Percentiles rank a stretch among this genome's conserved stretches.
phyloP scores from a whole-genome alignment of 2,888 invertebrate species.

The Capitulum mitella region DNA sequence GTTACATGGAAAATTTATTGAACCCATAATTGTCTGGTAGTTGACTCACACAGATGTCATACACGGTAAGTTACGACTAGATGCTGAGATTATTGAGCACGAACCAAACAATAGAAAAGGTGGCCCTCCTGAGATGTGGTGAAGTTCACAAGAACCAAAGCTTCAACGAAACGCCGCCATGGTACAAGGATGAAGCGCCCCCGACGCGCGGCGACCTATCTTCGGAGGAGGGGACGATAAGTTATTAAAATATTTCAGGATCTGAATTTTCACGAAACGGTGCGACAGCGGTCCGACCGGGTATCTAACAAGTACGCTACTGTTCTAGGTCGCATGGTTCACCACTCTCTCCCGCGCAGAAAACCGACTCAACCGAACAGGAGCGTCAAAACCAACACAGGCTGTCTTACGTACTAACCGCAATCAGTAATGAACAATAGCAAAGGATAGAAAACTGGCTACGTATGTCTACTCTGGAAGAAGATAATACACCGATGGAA shows the following conservation, averaged over 20 bases:
- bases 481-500: slow-evolving; percentile 17
- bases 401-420: background rate
- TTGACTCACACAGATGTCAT: slow-evolving; percentile 6
- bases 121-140: background rate
- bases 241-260: background rate
- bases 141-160: background rate
- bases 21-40: slow-evolving; percentile 17
- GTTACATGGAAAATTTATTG: slow-evolving; percentile 23
- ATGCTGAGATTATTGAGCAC: slow-evolving; percentile 23
- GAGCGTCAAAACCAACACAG: background rate
- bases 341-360: background rate
- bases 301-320: slow-evolving; percentile 6
- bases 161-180: background rate
- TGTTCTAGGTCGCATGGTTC: background rate
- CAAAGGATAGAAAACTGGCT: slow-evolving; percentile 1
- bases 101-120: slow-evolving; percentile 22
- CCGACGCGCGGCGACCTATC: too few species aligned
- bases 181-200: background rate
- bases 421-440: background rate
- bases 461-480: slow-evolving; percentile 13
- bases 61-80: slow-evolving; percentile 15
- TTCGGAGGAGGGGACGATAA: background rate
- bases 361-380: background rate
- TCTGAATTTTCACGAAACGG: background rate
- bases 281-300: background rate